Evolutionary conservation across 1,140 invertebrate genomes (phyloP).

Genomic region (Papilio xuthus): DNA sequence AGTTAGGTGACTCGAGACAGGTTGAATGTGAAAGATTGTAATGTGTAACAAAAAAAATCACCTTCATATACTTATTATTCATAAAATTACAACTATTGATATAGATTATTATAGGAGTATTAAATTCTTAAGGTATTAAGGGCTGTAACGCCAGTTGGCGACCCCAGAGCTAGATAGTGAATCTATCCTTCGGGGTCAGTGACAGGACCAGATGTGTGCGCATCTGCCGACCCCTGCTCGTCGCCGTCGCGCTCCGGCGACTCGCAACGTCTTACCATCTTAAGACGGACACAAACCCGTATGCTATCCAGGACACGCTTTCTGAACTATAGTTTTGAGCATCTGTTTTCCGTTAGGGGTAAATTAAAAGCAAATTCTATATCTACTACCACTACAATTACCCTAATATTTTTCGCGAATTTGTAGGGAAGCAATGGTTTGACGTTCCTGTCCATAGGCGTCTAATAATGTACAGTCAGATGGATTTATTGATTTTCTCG

Average conservation of each 20-base stretch:
- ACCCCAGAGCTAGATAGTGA: slow-evolving; percentile 36
- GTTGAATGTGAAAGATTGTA: no score
- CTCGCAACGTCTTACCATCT: slow-evolving; percentile 20
- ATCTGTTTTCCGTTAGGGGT: slow-evolving; percentile 7
- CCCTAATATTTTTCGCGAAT: not conserved
- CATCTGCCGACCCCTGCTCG: slow-evolving; percentile 15
- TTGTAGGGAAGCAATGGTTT: not conserved
- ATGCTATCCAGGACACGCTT: slow-evolving; percentile 9
- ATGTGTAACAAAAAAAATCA: no score
- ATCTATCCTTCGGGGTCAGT: slow-evolving; percentile 39
- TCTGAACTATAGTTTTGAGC: not conserved
- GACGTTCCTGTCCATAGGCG: no score
- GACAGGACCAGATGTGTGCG: slow-evolving; percentile 38
- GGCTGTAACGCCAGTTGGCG: slow-evolving; percentile 25
- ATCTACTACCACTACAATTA: not conserved
- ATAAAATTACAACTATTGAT: no score
- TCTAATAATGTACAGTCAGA: no score
- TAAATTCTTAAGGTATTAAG: slow-evolving; percentile 1
- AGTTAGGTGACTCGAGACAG: no score
- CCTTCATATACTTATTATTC: no score
- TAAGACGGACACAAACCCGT: not conserved
- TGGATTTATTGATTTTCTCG: not conserved
- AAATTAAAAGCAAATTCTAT: not conserved
- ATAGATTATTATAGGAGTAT: not conserved
- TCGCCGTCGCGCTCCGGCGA: slow-evolving; percentile 9